Base-by-base conservation (phyloP, 2,888 invertebrate species). In the Teleiodes luculella region DNA sequence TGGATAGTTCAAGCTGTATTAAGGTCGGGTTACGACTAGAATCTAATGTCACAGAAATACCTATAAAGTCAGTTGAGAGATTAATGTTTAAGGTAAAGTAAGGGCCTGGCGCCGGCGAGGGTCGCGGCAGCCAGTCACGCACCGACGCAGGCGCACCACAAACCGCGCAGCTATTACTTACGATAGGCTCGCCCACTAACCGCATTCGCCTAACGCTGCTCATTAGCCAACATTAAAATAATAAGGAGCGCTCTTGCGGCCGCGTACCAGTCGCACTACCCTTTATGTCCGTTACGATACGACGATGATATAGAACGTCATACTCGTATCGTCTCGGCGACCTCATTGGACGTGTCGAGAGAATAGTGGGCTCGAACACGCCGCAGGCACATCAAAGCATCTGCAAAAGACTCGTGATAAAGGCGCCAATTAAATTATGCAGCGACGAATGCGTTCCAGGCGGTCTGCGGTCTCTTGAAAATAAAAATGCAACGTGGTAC, bases 401-500 rank as follows among this genome's bases (percentile, higher is more conserved):
- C 69, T 63, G 61, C 66, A 62, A 58, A 65, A 63, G 65, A 65
- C 69, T 61, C 10, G 6, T 52, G 72, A 73, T 79, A 80, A 83
- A 78, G 70, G 70, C 68, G 72, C 68, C 76, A 78, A 82, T 72
- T 72, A 78, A 82, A 78, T 76, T 70, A 75, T 76, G 70, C 70
- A 66, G 64, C 61, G 66, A 63, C 76, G 81, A 80, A 81, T 84
- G 76, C 73, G 70, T 71, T 70, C 72, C 72, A 39, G 31, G 76
- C n/a, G n/a, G 79, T 81, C 76, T 78, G 73, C 67, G 76, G 76
- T 80, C 78, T 78, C 70, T 73, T 77, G 65, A 80, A 86, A 87
- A 87, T 86, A 86, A 86, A 86, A 83, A 79, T 70, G 73, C 77
- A 76, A 24, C 79, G 80, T 76, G 76, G n/a, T n/a, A n/a, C n/a